phyloP scores from a whole-genome alignment of 2,888 invertebrate species.

The Drosophila aldrichi region DNA sequence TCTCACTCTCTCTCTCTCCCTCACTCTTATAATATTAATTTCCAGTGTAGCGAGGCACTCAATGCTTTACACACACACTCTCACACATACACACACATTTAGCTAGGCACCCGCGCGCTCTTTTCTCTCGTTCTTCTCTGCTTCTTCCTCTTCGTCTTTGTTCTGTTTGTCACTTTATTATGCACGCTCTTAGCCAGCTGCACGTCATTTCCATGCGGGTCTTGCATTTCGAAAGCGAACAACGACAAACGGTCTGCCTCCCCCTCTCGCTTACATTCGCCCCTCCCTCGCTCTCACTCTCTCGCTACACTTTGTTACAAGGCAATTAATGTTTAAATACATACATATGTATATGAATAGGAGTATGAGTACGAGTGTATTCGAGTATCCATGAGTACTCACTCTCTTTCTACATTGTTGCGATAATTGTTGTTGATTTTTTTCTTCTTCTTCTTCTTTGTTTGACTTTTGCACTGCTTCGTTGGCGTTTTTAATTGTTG shows the following conservation, averaged over 20 bases:
- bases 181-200: slow-evolving; percentile 62
- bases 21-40: not conserved
- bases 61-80: not conserved
- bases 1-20: slow-evolving; percentile 13
- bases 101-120: not conserved
- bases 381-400: slow-evolving; percentile 42
- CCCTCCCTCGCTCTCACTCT: not conserved
- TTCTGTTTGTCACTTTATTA: slow-evolving; percentile 61
- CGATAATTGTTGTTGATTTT: slow-evolving; percentile 43
- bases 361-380: slow-evolving; percentile 17
- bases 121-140: slow-evolving; percentile 1
- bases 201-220: slow-evolving; percentile 63
- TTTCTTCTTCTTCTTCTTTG: slow-evolving; percentile 45
- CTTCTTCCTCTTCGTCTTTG: slow-evolving; percentile 10
- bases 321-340: slow-evolving; percentile 67
- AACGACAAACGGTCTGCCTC: slow-evolving; percentile 13
- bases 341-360: slow-evolving; percentile 9
- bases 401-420: slow-evolving; percentile 43
- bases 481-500: slow-evolving; percentile 74
- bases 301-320: slow-evolving; percentile 30
- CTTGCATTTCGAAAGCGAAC: slow-evolving; percentile 58
- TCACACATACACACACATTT: not conserved
- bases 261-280: slow-evolving; percentile 14
- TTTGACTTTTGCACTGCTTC: slow-evolving; percentile 71
- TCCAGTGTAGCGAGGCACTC: not conserved